Conservation (phyloP, 2,113 vertebrate species). For the Glaucomys volans region DNA sequence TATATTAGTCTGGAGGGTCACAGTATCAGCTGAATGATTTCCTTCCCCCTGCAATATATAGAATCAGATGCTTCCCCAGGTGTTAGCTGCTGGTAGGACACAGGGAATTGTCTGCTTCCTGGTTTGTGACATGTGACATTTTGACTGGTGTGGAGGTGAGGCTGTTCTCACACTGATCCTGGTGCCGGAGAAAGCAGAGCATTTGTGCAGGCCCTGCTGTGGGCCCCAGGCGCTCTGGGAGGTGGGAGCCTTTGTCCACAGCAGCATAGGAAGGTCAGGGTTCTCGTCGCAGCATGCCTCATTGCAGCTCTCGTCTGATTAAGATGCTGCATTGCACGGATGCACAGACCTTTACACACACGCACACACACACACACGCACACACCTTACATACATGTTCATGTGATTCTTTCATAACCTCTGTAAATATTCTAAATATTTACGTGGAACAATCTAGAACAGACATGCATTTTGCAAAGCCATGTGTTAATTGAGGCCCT, state of each 20-base stretch:
- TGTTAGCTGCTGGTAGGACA: background rate
- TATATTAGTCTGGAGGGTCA: background rate
- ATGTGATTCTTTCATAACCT: background rate
- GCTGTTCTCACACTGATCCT: background rate
- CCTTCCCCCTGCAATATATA: background rate
- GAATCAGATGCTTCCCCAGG: background rate
- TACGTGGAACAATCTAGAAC: background rate
- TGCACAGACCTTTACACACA: background rate
- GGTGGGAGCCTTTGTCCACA: background rate
- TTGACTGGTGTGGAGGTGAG: fast-evolving
- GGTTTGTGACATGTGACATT: background rate
- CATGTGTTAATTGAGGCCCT: background rate
- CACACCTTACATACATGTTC: too few relatives aligned
- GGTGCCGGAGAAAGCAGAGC: background rate
- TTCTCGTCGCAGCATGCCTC: fast-evolving
- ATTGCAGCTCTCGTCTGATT: fast-evolving
- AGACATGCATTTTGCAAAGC: background rate
- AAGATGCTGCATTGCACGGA: background rate
- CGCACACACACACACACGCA: background rate
- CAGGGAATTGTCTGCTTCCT: background rate
- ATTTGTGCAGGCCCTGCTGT: too few relatives aligned
- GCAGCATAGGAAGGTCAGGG: background rate
- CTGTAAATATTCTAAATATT: background rate
- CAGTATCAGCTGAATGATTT: background rate
- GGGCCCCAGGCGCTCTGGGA: fast-evolving